phyloP scores from a whole-genome alignment of 2,797 vertebrate genomes.

The Enteromius treurensis region DNA sequence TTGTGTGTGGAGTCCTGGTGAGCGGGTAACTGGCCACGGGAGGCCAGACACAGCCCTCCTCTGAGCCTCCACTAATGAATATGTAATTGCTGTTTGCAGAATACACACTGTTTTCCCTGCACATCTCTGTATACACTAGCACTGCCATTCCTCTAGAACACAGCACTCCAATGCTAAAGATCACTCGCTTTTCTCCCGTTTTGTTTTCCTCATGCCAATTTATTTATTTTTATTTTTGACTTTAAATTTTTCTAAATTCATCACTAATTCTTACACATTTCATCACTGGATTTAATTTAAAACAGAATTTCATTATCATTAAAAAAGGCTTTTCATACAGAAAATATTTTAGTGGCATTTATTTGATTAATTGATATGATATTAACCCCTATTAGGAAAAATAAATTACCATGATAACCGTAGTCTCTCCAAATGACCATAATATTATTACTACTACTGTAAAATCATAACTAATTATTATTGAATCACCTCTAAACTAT shows the following conservation, averaged over 20 bases:
- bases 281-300: neutral
- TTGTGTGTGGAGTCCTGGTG: slow-evolving; percentile 62
- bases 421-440: neutral
- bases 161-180: slow-evolving; percentile 37
- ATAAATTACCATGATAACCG: neutral
- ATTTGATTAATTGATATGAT: neutral
- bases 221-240: too few species aligned
- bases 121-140: slow-evolving; percentile 62
- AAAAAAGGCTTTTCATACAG: neutral
- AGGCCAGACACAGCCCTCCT: slow-evolving; percentile 66
- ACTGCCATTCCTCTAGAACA: slow-evolving; percentile 54
- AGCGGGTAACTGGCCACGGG: slow-evolving; percentile 68
- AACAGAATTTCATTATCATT: neutral
- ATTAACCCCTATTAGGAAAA: neutral
- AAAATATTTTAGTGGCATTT: neutral
- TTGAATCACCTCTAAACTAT: neutral
- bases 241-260: neutral
- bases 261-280: neutral
- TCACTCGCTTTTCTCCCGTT: slow-evolving; percentile 24
- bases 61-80: slow-evolving; percentile 64
- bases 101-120: slow-evolving; percentile 60
- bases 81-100: slow-evolving; percentile 68
- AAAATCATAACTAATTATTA: neutral
- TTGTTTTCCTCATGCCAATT: neutral
- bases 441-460: neutral